Conservation (phyloP, 1,140 invertebrate species). For the Ganaspis sp. region DNA sequence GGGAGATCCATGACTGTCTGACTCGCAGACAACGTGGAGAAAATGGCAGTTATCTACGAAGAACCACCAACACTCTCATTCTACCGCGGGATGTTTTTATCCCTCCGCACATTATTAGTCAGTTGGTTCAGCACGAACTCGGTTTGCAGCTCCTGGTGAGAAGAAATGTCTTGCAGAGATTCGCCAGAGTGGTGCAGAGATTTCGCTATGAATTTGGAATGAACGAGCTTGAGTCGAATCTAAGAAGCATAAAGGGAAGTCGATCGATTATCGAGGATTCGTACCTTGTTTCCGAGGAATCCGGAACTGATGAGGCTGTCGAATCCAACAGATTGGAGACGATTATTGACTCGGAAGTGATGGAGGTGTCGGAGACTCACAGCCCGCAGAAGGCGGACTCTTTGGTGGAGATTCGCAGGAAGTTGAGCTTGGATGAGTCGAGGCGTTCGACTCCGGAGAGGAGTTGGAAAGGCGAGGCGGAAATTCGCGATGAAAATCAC, state of each 20-base stretch:
- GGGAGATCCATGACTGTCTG: constrained; percentile 89
- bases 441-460: constrained; percentile 68
- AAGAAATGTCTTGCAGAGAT: constrained; percentile 69
- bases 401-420: constrained; percentile 61
- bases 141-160: constrained; percentile 82
- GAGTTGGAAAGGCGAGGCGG: constrained; percentile 62
- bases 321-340: constrained; percentile 69
- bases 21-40: constrained; percentile 89
- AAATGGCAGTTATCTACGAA: constrained; percentile 85
- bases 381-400: constrained; percentile 58
- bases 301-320: constrained; percentile 53
- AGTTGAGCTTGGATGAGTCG: constrained; percentile 71
- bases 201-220: constrained; percentile 65
- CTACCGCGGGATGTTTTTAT: constrained; percentile 81
- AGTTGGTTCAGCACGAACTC: constrained; percentile 86
- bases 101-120: constrained; percentile 92
- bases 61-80: constrained; percentile 72
- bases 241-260: constrained; percentile 50
- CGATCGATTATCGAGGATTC: constrained; percentile 59
- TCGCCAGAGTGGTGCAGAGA: constrained; percentile 64
- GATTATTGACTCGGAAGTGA: constrained; percentile 68
- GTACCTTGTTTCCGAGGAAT: constrained; percentile 60
- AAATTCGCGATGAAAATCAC: constrained; percentile 57
- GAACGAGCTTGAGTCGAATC: constrained; percentile 47
- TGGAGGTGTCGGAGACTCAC: constrained; percentile 56